A percentile compares a stretch with the other conserved stretches of the same genome.
Conservation (phyloP, 2,797 vertebrate species). For the Intellagama lesueurii region DNA sequence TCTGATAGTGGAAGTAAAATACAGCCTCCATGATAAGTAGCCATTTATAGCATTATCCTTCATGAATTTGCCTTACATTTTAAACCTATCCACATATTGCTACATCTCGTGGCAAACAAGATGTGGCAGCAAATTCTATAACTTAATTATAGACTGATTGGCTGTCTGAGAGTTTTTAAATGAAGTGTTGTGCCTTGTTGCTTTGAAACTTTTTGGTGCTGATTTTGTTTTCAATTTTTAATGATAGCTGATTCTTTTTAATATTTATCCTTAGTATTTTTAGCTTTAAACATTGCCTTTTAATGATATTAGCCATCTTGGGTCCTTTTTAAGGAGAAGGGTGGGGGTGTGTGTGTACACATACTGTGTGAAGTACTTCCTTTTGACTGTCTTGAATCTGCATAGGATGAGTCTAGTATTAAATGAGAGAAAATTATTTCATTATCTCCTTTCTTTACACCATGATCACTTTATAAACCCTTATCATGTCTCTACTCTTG, state of each 20-base stretch:
- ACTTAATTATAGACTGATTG: too few species aligned
- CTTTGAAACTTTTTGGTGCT: too few species aligned
- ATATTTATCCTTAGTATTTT: too few species aligned
- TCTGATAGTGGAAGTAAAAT: background rate
- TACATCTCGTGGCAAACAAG: too few species aligned
- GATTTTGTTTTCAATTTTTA: too few species aligned
- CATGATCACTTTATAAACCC: background rate
- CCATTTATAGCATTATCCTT: background rate
- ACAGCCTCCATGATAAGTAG: background rate
- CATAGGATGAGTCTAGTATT: background rate
- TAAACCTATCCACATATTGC: background rate
- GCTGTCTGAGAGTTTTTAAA: too few species aligned
- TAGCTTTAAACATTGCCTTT: too few species aligned
- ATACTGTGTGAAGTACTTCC: background rate
- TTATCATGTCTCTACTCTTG: background rate
- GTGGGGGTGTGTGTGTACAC: too few species aligned
- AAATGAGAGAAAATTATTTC: background rate
- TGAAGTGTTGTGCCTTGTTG: too few species aligned
- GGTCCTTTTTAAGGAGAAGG: too few species aligned
- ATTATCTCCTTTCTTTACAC: background rate
- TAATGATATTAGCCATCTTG: too few species aligned
- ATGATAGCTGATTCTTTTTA: too few species aligned
- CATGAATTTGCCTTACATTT: background rate
- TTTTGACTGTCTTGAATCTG: background rate
- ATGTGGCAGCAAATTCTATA: background rate